phyloP scores from a whole-genome alignment of 2,888 invertebrate species.

The Carterocephalus palaemon region DNA sequence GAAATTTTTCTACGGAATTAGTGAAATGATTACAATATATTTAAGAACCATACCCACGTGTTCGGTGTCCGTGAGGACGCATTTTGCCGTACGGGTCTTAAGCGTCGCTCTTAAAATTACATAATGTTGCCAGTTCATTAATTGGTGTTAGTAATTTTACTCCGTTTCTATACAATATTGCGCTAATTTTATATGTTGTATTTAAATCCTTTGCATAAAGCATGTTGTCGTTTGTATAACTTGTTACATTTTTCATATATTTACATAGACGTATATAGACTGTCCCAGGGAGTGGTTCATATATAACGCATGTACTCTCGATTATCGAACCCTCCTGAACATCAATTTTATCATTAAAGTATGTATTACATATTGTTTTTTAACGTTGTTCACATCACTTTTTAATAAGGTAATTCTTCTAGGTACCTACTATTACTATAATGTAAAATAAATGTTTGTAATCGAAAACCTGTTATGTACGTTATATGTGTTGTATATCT shows the following conservation, averaged over 20 bases:
- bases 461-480: conserved; percentile 53
- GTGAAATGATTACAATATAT: conserved; percentile 14
- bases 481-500: conserved; percentile 50
- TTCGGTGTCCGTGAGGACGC: conserved; percentile 8
- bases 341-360: background rate
- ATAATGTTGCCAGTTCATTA: conserved; percentile 1
- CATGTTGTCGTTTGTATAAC: conserved; percentile 9
- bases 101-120: background rate
- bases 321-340: background rate
- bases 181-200: conserved; percentile 3
- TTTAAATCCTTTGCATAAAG: no score
- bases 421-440: conserved; percentile 46
- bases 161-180: conserved; percentile 4
- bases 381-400: conserved; percentile 39
- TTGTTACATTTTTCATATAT: background rate
- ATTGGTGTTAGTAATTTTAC: background rate
- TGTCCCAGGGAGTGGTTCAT: background rate
- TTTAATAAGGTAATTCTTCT: conserved; percentile 47
- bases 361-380: conserved; percentile 3
- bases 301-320: no score
- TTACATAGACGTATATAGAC: background rate
- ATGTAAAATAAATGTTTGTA: conserved; percentile 57
- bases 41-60: conserved; percentile 23
- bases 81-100: background rate
- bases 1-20: conserved; percentile 13